These are phyloP conservation scores for Hexactinellida sp. DNA, from an alignment of 37 sponge, comb jelly and placozoan species.

Conservation along the genomic window DNA sequence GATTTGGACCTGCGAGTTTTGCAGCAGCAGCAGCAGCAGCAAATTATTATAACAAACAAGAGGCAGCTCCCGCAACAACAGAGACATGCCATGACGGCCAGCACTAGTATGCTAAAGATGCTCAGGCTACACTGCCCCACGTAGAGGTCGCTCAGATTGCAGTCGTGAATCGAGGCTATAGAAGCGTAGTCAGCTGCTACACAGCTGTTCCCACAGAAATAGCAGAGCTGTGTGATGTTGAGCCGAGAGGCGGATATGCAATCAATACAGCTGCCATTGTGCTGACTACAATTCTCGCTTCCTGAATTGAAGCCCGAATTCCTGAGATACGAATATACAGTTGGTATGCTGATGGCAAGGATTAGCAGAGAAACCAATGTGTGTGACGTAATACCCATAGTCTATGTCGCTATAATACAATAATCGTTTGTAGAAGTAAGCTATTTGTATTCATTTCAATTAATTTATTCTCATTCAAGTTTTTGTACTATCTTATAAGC, in stretches of 20 bases:
- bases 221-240: neutral
- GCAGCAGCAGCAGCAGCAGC: neutral
- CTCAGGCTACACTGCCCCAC: neutral
- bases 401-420: neutral
- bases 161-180: neutral
- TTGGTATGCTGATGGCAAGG: neutral
- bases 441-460: neutral
- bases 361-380: neutral
- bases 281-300: neutral
- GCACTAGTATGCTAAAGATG: neutral
- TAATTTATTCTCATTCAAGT: neutral
- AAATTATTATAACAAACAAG: neutral
- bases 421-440: neutral
- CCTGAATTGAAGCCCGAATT: neutral
- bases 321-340: neutral
- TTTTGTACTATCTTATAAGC: too few species aligned
- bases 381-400: neutral
- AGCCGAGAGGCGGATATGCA: neutral
- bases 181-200: neutral
- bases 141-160: neutral
- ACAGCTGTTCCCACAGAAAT: constrained; percentile 5
- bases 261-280: neutral
- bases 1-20: neutral
- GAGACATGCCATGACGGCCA: neutral
- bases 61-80: neutral